These are phyloP conservation scores for Hyperopisus bebe DNA, from an alignment of 2,113 vertebrate species.

Conservation along the genomic window DNA sequence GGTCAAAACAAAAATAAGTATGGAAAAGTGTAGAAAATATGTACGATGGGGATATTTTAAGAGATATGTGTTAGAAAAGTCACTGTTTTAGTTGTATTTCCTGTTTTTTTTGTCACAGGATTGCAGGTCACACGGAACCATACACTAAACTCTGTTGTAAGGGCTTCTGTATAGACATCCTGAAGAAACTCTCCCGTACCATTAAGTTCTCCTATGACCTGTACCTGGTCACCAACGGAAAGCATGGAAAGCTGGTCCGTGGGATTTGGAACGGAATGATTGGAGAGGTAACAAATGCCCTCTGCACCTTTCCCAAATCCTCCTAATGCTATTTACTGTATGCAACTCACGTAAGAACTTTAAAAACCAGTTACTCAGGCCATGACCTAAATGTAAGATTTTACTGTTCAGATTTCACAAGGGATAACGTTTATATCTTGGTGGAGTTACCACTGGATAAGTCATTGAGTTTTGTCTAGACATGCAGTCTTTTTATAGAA, in stretches of 20 bases:
- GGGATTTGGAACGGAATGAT: conserved; percentile 98
- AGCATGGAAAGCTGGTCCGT: conserved; percentile 87
- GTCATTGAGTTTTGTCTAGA: background rate
- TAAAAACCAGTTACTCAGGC: background rate
- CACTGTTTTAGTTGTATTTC: conserved; percentile 10
- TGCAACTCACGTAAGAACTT: background rate
- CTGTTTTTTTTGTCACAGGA: conserved; percentile 31
- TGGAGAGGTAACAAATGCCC: conserved; percentile 74
- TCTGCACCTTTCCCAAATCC: background rate
- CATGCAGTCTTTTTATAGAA: background rate
- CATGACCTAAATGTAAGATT: background rate
- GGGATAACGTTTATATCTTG: background rate
- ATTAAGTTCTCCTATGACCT: conserved; percentile 97
- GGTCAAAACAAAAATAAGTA: background rate
- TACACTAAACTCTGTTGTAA: conserved; percentile 97
- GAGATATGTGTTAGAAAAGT: background rate
- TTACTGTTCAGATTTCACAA: background rate
- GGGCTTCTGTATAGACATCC: conserved; percentile 97
- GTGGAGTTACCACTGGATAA: background rate
- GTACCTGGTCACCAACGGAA: conserved; percentile 95
- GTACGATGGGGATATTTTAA: background rate
- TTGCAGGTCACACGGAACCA: conserved; percentile 61
- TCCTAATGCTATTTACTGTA: background rate
- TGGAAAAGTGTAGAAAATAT: background rate
- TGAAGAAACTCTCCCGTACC: conserved; percentile 86